A percentile compares a stretch with the other conserved stretches of the same genome.
Evolutionary conservation across 1,140 invertebrate genomes (phyloP).

Genomic region (Drosophila albomicans): DNA sequence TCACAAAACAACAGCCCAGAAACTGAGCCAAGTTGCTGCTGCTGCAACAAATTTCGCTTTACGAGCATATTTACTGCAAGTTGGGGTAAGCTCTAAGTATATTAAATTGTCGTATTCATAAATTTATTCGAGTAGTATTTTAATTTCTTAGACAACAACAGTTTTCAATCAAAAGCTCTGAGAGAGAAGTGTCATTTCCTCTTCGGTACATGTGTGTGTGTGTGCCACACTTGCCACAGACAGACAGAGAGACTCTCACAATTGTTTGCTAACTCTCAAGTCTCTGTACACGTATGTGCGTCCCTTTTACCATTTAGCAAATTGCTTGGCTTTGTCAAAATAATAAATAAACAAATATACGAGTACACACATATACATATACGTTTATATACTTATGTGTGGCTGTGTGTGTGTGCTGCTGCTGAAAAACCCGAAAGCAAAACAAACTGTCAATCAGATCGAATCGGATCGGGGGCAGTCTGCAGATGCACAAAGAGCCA

Average conservation of each 20-base stretch:
- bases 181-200: constrained; percentile 21
- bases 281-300: constrained; percentile 44
- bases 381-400: constrained; percentile 3
- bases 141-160: constrained; percentile 11
- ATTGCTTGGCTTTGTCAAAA: constrained; percentile 81
- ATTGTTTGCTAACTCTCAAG: constrained; percentile 74
- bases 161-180: constrained; percentile 34
- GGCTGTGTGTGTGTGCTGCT: constrained; percentile 13
- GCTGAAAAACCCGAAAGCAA: constrained; percentile 39
- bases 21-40: too few relatives aligned
- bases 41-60: constrained; percentile 14
- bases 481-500: constrained; percentile 74
- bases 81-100: not conserved
- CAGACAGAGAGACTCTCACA: constrained; percentile 13
- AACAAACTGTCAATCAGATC: constrained; percentile 56
- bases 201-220: not conserved
- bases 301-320: constrained; percentile 70
- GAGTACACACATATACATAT: not conserved
- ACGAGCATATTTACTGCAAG: not conserved
- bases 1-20: constrained; percentile 51
- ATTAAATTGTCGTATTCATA: constrained; percentile 2
- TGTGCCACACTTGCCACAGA: not conserved
- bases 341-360: constrained; percentile 81
- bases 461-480: constrained; percentile 41
- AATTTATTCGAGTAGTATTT: constrained; percentile 6